A percentile compares a stretch with the other conserved stretches of the same genome.
Evolutionary conservation across 1,140 invertebrate genomes (phyloP).

Genomic region (Polypedilum vanderplanki): DNA sequence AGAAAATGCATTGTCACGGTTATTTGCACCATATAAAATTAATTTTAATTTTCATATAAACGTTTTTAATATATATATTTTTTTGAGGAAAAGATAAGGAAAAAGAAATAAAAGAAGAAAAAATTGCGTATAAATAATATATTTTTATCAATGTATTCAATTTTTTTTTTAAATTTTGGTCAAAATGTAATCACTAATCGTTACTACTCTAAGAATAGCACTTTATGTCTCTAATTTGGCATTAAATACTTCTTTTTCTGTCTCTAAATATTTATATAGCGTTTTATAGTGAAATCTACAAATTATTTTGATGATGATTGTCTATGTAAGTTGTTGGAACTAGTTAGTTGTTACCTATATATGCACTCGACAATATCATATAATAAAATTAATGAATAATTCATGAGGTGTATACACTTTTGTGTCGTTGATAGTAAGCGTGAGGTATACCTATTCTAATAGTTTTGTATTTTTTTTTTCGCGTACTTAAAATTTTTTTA

Average conservation of each 20-base stretch:
- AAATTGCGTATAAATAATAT: not conserved
- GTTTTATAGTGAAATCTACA: not conserved
- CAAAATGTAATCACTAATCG: not conserved
- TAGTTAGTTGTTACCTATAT: not conserved
- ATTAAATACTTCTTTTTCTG: not conserved
- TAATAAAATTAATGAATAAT: conserved; percentile 10
- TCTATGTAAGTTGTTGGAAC: not conserved
- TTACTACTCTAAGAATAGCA: too few species aligned
- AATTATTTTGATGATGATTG: not conserved
- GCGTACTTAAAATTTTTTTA: too few species aligned
- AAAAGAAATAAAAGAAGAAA: conserved; percentile 29
- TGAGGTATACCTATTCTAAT: not conserved
- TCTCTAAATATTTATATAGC: not conserved
- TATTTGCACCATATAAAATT: too few species aligned
- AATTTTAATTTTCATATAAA: too few species aligned
- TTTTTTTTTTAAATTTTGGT: not conserved
- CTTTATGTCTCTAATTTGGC: not conserved
- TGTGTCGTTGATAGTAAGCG: not conserved
- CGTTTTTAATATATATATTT: conserved; percentile 14
- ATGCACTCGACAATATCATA: not conserved
- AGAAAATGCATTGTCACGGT: too few species aligned
- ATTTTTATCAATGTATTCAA: not conserved
- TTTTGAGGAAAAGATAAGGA: not conserved
- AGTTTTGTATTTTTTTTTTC: not conserved
- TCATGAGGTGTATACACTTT: conserved; percentile 3